Evolutionary conservation across 2,888 invertebrate genomes (phyloP), one percentile per base, ranked within the genome.

Genomic region (Chromoteleia sp.): DNA sequence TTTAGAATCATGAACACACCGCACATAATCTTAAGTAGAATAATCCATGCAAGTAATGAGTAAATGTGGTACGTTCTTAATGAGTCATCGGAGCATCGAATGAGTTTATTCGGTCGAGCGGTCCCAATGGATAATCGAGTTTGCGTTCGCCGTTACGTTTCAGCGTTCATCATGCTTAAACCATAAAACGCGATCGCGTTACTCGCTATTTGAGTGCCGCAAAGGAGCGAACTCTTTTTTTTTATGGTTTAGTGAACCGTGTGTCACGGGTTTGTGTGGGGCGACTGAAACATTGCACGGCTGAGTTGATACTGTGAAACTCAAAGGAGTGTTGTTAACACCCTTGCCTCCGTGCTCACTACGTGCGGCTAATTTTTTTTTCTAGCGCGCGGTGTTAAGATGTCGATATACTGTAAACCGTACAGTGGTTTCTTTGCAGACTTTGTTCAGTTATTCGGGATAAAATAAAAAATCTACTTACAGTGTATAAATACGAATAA

Each of bases 81-180:
- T 89, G 86, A 87, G 82, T 86, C 88, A 89, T 86, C 87, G 88
- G 87, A 86, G 90, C 89, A 86, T 89, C 78, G 79, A 71, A 79
- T 82, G 81, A 65, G 84, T 82, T 82, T 85, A 82, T 85, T 86
- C 88, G 88, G 88, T 86, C 88, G 88, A 88, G 71, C 87, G 89
- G 85, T 86, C 85, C 87, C 85, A 84, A 85, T 84, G 87, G 85
- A 87, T 90, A 90, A 91, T 91, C 91, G 89, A 84, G 85, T 88
- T 88, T 90, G 82, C 82, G 81, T 83, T 75, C 75, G 61, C 41
- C 70, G 74, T 77, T 67, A 56, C 58, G 65, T 65, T 67, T 77
- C 75, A 54, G 71, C 59, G 82, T 82, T 79, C 73, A 79, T 76
- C 78, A 78, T 48, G 65, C 61, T 76, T 75, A 74, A 75, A 61